Conservation (phyloP, 2,888 invertebrate species). For the Luffia ferchaultella region DNA sequence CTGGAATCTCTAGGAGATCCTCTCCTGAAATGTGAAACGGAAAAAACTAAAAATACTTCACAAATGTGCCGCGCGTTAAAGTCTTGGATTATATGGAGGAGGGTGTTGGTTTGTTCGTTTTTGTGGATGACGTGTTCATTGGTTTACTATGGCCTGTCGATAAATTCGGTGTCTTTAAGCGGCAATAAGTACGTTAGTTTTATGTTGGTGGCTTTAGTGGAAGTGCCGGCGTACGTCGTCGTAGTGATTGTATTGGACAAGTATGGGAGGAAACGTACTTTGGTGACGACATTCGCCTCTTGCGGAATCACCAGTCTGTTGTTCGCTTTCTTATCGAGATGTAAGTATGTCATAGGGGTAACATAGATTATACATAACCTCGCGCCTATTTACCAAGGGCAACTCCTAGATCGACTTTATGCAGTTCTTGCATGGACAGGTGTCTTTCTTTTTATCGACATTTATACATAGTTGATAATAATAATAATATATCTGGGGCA, state of each 20-base stretch:
- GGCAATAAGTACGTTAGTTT: conserved; percentile 82
- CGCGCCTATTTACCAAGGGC: no score
- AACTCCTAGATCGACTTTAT: no score
- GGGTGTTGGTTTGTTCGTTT: conserved; percentile 73
- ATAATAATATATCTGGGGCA: no score
- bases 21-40: conserved; percentile 34
- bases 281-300: conserved; percentile 67
- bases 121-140: conserved; percentile 83
- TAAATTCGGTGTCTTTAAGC: conserved; percentile 78
- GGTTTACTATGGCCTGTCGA: conserved; percentile 81
- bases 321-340: conserved; percentile 68
- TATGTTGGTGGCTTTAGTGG: conserved; percentile 69
- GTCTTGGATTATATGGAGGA: conserved; percentile 63
- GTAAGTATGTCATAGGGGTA: no score
- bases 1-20: conserved; percentile 52
- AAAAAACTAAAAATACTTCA: conserved; percentile 38
- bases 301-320: conserved; percentile 69
- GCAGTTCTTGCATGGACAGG: no score
- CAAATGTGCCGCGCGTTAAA: conserved; percentile 58
- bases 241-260: conserved; percentile 72
- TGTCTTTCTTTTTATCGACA: no score
- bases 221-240: conserved; percentile 77
- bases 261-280: conserved; percentile 71
- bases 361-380: no score
- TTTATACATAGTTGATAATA: no score